These are phyloP conservation scores for Cheilosia vulpina DNA, from an alignment of 2,888 invertebrate genomes.

Conservation along the genomic window DNA sequence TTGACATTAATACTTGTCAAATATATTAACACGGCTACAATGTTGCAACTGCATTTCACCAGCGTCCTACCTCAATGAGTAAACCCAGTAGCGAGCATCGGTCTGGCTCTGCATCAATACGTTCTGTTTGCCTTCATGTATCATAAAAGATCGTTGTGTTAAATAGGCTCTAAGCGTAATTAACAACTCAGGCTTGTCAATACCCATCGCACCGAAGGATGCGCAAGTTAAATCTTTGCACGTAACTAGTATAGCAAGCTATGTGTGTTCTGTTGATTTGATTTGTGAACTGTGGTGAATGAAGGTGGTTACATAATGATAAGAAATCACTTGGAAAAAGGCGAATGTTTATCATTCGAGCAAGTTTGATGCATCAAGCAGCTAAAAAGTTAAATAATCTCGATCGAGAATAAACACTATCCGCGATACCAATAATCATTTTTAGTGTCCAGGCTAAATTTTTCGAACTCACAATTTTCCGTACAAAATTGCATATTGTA, in stretches of 20 bases:
- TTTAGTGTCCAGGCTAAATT: too few relatives aligned
- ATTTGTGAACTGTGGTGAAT: not conserved
- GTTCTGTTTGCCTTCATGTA: slow-evolving; percentile 27
- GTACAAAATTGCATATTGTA: too few relatives aligned
- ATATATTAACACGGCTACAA: slow-evolving; percentile 62
- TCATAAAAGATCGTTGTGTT: slow-evolving; percentile 54
- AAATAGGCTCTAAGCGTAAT: slow-evolving; percentile 48
- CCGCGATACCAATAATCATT: too few relatives aligned
- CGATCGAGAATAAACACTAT: too few relatives aligned
- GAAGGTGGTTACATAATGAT: not conserved
- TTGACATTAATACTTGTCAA: slow-evolving; percentile 39
- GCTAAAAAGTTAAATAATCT: too few relatives aligned
- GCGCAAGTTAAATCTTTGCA: not conserved
- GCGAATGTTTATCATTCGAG: not conserved
- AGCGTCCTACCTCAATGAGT: slow-evolving; percentile 15
- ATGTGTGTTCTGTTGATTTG: slow-evolving; percentile 40
- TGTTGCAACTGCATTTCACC: slow-evolving; percentile 50
- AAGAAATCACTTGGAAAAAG: not conserved
- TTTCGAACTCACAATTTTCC: too few relatives aligned
- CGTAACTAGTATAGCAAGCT: not conserved
- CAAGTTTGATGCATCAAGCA: too few relatives aligned
- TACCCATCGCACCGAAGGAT: not conserved
- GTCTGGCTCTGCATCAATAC: slow-evolving; percentile 6
- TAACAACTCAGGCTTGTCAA: slow-evolving; percentile 55
- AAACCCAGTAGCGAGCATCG: slow-evolving; percentile 51